Conservation (phyloP, 2,113 vertebrate genomes). For the Terrapene triunguis region DNA sequence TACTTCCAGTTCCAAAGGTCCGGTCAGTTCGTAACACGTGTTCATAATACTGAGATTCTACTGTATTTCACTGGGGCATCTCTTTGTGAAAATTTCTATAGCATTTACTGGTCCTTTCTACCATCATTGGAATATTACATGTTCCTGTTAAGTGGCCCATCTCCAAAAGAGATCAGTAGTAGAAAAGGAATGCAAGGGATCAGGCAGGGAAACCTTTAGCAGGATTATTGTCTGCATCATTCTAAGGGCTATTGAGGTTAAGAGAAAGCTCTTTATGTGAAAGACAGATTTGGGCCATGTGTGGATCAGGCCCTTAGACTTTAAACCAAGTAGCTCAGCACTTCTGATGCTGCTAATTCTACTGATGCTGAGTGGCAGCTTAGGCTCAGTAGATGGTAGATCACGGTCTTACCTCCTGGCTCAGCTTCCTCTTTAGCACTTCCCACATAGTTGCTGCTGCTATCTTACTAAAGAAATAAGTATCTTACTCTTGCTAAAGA, state of each 20-base stretch:
- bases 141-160: accelerated
- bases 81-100: accelerated
- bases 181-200: background rate
- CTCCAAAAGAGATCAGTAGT: background rate
- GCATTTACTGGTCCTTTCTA: background rate
- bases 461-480: background rate
- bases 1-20: no score
- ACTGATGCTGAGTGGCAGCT: background rate
- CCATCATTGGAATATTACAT: accelerated
- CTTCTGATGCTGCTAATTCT: background rate
- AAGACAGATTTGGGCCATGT: background rate
- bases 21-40: no score
- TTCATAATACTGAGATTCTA: no score
- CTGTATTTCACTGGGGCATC: accelerated
- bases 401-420: background rate
- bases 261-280: background rate
- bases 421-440: background rate
- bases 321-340: background rate
- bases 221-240: background rate
- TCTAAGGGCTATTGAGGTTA: background rate
- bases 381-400: background rate
- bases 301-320: background rate
- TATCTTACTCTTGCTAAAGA: background rate
- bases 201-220: background rate
- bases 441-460: background rate